A percentile compares a stretch with the other conserved stretches of the same genome.
These are phyloP conservation scores for Urocolius indicus DNA, from an alignment of 2,113 vertebrate species.

Conservation along the genomic window DNA sequence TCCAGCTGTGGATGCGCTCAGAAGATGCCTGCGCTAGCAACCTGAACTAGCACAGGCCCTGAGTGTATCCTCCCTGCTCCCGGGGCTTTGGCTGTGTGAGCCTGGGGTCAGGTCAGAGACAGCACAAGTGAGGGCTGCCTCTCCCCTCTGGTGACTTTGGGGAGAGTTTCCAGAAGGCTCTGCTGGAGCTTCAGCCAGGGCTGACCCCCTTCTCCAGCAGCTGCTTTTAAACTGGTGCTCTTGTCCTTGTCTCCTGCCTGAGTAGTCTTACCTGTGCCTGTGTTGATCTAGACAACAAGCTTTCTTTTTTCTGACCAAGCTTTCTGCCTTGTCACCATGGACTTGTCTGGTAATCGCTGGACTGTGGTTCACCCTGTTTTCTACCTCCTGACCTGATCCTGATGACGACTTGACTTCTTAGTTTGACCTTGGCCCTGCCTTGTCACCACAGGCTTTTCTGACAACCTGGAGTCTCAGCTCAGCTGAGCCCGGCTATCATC, in stretches of 20 bases:
- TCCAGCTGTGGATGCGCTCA: not conserved
- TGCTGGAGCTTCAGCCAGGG: not conserved
- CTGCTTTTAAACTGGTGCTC: not conserved
- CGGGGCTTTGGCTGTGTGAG: not conserved
- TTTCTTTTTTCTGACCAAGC: not conserved
- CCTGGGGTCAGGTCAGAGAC: not conserved
- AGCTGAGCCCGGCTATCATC: rapidly evolving
- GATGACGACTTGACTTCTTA: not conserved
- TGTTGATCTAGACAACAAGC: not conserved
- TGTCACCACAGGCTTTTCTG: not conserved
- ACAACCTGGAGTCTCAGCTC: not conserved
- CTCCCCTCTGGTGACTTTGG: not conserved
- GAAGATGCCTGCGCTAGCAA: not conserved
- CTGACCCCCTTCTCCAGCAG: not conserved
- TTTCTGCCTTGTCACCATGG: not conserved
- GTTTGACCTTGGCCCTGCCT: not conserved
- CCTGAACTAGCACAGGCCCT: not conserved
- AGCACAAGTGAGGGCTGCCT: not conserved
- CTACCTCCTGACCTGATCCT: not conserved
- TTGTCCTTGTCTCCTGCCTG: not conserved
- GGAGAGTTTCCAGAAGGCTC: not conserved
- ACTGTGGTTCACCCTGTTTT: not conserved
- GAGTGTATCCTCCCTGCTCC: not conserved
- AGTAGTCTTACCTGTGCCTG: not conserved
- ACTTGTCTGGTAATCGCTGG: not conserved